Evolutionary conservation across 1,140 invertebrate species (phyloP).

Genomic region (Hestina assimilis): DNA sequence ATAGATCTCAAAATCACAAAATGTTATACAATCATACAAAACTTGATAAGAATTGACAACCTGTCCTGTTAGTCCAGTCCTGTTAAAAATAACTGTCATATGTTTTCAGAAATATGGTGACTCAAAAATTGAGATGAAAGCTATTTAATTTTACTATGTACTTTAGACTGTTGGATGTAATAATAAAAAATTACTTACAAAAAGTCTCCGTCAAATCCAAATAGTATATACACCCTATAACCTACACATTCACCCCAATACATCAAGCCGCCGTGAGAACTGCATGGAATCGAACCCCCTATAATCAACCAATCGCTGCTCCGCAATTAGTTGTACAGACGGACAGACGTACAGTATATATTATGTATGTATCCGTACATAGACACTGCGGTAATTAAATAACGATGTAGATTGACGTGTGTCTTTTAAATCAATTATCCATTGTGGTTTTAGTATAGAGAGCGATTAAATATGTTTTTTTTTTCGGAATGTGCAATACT

Average conservation of each 20-base stretch:
- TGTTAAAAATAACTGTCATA: no score
- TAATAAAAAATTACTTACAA: no score
- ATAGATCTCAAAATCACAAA: no score
- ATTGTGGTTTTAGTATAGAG: no score
- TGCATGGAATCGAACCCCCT: constrained; percentile 42
- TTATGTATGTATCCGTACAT: constrained; percentile 5
- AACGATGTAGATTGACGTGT: constrained; percentile 18
- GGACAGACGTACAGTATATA: constrained; percentile 22
- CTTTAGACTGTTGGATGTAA: no score
- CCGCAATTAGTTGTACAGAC: constrained; percentile 46
- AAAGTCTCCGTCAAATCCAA: neutral
- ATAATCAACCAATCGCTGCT: constrained; percentile 54
- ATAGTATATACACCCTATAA: constrained; percentile 18
- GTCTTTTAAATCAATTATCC: constrained; percentile 4
- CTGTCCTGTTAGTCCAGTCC: no score
- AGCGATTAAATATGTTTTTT: no score
- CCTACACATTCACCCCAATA: constrained; percentile 37
- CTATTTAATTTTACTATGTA: no score
- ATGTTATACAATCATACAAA: no score
- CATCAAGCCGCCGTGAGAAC: constrained; percentile 47
- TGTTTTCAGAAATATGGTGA: neutral
- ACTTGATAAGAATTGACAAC: no score
- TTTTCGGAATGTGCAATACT: no score
- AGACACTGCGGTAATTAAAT: constrained; percentile 35
- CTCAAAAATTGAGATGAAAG: no score